A percentile compares a stretch with the other conserved stretches of the same genome.
phyloP scores from a whole-genome alignment of 2,888 invertebrate genomes.

The Pachycephus smyrnensis region DNA sequence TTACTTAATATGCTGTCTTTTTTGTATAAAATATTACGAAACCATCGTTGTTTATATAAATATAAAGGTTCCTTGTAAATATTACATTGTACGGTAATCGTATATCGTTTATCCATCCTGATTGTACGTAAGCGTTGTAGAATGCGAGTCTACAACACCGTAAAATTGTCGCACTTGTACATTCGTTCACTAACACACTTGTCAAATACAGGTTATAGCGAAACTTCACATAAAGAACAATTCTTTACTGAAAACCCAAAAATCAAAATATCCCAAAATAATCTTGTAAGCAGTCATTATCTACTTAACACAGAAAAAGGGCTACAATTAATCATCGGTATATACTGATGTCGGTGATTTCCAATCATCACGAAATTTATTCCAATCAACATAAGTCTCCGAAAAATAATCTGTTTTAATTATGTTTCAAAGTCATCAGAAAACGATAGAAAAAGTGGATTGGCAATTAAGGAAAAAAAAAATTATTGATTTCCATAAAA shows the following conservation, averaged over 20 bases:
- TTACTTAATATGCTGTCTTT: slow-evolving; percentile 35
- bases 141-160: slow-evolving; percentile 41
- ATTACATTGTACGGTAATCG: slow-evolving; percentile 40
- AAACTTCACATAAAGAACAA: slow-evolving; percentile 27
- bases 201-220: slow-evolving; percentile 55
- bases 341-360: neutral
- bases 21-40: slow-evolving; percentile 52
- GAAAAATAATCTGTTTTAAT: neutral
- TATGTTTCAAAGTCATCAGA: neutral
- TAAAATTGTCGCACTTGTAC: slow-evolving; percentile 56
- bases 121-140: slow-evolving; percentile 46
- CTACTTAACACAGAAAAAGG: no score
- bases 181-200: slow-evolving; percentile 52
- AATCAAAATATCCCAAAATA: neutral
- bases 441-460: neutral
- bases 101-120: slow-evolving; percentile 44
- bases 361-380: neutral
- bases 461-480: slow-evolving; percentile 1
- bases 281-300: neutral
- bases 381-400: neutral
- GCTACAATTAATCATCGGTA: neutral
- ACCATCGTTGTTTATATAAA: slow-evolving; percentile 52
- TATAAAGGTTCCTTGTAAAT: slow-evolving; percentile 48
- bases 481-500: neutral
- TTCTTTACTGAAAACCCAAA: neutral